A percentile compares a stretch with the other conserved stretches of the same genome.
Conservation (phyloP, 2,888 invertebrate species). For the Strigamia transsilvanica region DNA sequence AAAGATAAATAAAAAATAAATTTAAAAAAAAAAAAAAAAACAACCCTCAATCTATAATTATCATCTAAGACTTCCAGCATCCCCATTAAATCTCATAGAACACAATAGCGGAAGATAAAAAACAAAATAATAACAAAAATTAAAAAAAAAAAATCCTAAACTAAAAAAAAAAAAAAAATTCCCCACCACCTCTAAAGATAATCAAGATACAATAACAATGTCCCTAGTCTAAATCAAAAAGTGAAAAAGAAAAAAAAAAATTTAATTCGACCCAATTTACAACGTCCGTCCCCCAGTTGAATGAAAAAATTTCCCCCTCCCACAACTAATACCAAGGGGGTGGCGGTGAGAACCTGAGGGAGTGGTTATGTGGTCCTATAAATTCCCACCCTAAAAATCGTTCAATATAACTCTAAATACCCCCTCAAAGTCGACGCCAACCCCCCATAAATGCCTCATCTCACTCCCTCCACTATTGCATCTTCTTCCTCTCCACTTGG, state of each 20-base stretch:
- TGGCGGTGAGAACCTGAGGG: conserved; percentile 23
- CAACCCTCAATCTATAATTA: conserved; percentile 15
- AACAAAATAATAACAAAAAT: not conserved
- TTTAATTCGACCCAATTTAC: conserved; percentile 21
- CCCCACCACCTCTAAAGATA: not conserved
- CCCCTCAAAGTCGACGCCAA: conserved; percentile 16
- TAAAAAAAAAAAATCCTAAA: no score
- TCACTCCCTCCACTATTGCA: conserved; percentile 13
- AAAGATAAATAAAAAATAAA: not conserved
- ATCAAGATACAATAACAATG: conserved; percentile 13
- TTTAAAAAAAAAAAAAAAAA: not conserved
- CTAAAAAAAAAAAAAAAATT: not conserved
- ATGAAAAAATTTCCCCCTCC: not conserved
- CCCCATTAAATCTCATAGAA: conserved; percentile 15
- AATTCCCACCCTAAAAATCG: conserved; percentile 21
- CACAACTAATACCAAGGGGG: conserved; percentile 15
- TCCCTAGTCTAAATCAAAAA: not conserved
- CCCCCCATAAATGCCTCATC: conserved; percentile 30
- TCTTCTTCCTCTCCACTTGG: conserved; percentile 4
- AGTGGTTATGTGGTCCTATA: conserved; percentile 23
- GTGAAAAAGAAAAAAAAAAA: not conserved
- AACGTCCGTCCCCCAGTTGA: not conserved
- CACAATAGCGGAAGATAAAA: conserved; percentile 1
- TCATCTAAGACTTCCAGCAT: conserved; percentile 26
- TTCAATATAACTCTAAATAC: conserved; percentile 26